Evolutionary conservation across 1,140 invertebrate genomes (phyloP).

Genomic region (Holcopasites calliopsidis): DNA sequence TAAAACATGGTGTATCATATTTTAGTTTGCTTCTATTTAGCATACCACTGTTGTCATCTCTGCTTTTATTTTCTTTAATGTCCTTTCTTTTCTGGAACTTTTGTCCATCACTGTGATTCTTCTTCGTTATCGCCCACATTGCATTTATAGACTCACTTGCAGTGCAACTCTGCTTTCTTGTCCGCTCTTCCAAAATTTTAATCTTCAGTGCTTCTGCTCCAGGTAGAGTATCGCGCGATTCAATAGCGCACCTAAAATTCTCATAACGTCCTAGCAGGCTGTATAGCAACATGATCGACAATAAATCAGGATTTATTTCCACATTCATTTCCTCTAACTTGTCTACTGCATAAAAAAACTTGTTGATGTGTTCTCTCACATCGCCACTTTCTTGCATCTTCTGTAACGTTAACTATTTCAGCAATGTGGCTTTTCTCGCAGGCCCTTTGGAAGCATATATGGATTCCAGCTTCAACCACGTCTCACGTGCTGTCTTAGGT

Average conservation of each 20-base stretch:
- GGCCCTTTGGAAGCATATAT: conserved; percentile 1
- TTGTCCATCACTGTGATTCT: not conserved
- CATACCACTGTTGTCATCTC: not conserved
- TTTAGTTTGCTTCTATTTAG: not conserved
- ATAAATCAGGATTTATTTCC: not conserved
- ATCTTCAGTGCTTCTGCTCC: not conserved
- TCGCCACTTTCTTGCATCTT: not conserved
- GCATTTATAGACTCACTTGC: not conserved
- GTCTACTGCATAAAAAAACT: not conserved
- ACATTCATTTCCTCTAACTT: conserved; percentile 9
- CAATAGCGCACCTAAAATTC: conserved; percentile 22
- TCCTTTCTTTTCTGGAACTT: not conserved
- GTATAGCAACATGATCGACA: not conserved
- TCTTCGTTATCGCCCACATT: not conserved
- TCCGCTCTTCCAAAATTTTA: conserved; percentile 5
- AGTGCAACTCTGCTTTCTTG: not conserved
- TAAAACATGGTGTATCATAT: not conserved
- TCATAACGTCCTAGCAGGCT: not conserved
- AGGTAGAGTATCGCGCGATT: not conserved
- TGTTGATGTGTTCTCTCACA: not conserved
- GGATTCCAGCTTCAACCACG: not conserved
- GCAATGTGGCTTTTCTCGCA: conserved; percentile 5
- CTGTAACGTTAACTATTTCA: not conserved
- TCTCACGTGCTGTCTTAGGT: too few relatives aligned
- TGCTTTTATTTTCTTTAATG: not conserved